Conservation (phyloP, 2,888 invertebrate genomes). For the Folsomia candida region DNA sequence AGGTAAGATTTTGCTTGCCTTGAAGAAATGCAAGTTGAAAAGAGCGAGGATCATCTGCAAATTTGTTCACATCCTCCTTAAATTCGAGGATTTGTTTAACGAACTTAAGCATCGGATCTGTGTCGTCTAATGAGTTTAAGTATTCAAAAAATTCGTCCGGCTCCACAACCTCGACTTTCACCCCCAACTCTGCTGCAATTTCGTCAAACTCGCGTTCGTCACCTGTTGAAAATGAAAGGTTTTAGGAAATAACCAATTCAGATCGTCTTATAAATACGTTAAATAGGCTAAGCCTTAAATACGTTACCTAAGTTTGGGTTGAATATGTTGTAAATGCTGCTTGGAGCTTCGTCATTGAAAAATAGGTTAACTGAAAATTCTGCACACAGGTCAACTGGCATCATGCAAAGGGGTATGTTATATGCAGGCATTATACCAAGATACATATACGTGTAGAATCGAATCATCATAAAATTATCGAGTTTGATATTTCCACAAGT, state of each 20-base stretch:
- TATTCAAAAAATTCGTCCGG: not conserved
- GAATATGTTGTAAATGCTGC: slow-evolving; percentile 7
- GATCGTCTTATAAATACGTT: too few relatives aligned
- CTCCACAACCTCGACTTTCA: not conserved
- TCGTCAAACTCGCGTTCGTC: too few relatives aligned
- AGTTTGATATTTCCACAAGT: not conserved
- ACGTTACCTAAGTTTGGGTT: too few relatives aligned
- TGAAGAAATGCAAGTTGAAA: too few relatives aligned
- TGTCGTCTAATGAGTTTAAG: not conserved
- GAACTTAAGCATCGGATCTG: not conserved
- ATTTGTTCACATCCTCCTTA: not conserved
- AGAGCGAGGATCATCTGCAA: not conserved
- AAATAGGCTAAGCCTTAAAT: too few relatives aligned
- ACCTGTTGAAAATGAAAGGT: too few relatives aligned
- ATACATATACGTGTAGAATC: not conserved
- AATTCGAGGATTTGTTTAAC: not conserved
- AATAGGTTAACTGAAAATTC: slow-evolving; percentile 20
- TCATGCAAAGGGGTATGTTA: not conserved
- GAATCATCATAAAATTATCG: not conserved
- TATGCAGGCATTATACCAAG: too few relatives aligned
- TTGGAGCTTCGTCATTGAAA: not conserved
- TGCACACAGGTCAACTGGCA: too few relatives aligned
- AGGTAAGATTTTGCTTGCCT: not conserved
- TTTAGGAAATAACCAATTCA: too few relatives aligned
- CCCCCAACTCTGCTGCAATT: not conserved